Evolutionary conservation across 2,888 invertebrate genomes (phyloP).

Genomic region (Dioctria rufipes): DNA sequence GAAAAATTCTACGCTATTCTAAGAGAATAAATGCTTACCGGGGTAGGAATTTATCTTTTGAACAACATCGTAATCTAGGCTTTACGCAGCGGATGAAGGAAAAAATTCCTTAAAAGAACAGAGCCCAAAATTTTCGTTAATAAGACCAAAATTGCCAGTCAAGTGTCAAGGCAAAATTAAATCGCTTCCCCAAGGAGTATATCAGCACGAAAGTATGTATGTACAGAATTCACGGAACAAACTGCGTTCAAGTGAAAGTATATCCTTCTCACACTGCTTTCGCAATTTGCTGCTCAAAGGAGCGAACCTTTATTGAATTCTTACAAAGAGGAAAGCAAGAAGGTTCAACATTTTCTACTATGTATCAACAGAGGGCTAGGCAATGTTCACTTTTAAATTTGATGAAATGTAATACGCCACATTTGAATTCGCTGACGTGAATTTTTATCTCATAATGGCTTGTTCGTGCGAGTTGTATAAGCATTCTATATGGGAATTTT

Average conservation of each 20-base stretch:
- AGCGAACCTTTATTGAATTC: slow-evolving; percentile 22
- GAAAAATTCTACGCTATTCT: background rate
- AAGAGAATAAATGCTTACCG: background rate
- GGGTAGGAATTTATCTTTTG: background rate
- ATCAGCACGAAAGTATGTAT: background rate
- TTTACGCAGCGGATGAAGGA: background rate
- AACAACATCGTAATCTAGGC: background rate
- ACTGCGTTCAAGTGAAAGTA: slow-evolving; percentile 10
- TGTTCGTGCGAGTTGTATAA: no score
- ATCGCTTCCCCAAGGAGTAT: slow-evolving; percentile 37
- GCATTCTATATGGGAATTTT: no score
- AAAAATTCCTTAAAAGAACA: background rate
- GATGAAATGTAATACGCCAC: slow-evolving; percentile 10
- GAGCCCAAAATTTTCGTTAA: slow-evolving; percentile 25
- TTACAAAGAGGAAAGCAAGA: background rate
- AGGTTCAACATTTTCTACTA: background rate
- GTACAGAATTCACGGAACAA: slow-evolving; percentile 11
- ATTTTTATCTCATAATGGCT: background rate
- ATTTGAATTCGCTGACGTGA: slow-evolving; percentile 22
- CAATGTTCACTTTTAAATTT: slow-evolving; percentile 14
- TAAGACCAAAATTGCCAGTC: slow-evolving; percentile 40
- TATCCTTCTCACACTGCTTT: background rate
- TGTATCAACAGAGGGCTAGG: background rate
- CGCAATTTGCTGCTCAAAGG: slow-evolving; percentile 6
- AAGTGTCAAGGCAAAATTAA: slow-evolving; percentile 41